Evolutionary conservation across 2,888 invertebrate genomes (phyloP).

Genomic region (Panzeria rudis): DNA sequence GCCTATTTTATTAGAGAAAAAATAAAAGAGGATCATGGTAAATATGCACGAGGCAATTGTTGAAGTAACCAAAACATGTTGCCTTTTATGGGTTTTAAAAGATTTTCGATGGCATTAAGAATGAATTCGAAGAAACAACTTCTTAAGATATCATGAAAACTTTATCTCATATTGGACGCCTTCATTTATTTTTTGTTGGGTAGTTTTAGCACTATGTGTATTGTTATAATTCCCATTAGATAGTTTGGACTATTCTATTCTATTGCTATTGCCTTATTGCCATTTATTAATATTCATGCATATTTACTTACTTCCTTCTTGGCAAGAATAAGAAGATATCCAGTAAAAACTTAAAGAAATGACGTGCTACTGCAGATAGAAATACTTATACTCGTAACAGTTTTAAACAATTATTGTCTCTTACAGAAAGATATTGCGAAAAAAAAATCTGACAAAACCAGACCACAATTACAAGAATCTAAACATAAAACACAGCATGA

Average conservation of each 20-base stretch:
- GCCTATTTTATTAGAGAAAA: neutral
- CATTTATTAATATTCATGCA: neutral
- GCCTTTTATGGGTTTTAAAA: too few species aligned
- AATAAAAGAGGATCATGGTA: too few species aligned
- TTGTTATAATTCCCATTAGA: neutral
- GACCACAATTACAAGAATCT: conserved; percentile 19
- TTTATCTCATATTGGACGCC: too few species aligned
- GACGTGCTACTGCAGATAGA: conserved; percentile 13
- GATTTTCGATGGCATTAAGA: too few species aligned
- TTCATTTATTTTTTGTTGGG: too few species aligned
- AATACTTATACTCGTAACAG: neutral
- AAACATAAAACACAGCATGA: conserved; percentile 2
- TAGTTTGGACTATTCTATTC: neutral
- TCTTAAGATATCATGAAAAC: too few species aligned
- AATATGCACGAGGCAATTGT: too few species aligned
- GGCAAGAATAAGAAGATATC: neutral
- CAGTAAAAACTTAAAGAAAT: conserved; percentile 4
- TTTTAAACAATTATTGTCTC: conserved; percentile 2
- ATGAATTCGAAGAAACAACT: too few species aligned
- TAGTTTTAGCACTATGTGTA: neutral
- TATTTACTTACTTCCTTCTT: neutral
- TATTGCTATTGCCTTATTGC: neutral
- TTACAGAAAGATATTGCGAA: neutral
- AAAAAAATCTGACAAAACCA: conserved; percentile 16
- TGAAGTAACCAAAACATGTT: too few species aligned